Percentiles rank a stretch among this genome's conserved stretches.
These are phyloP conservation scores for Drosophila tani DNA, from an alignment of 1,140 invertebrate genomes.

Conservation along the genomic window DNA sequence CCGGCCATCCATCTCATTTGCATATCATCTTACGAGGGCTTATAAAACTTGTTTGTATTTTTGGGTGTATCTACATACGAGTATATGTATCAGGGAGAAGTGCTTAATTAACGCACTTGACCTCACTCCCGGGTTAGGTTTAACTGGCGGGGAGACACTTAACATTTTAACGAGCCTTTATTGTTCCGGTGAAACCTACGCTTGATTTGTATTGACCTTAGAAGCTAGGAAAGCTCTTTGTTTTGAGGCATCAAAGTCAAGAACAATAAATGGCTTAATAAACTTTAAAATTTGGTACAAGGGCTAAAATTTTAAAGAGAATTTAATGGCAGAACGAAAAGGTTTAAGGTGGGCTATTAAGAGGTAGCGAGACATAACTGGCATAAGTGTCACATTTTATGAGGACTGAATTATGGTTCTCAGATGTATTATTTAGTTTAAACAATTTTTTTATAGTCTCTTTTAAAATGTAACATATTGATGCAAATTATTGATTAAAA, in stretches of 20 bases:
- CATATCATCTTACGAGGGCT: conserved; percentile 38
- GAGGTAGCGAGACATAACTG: too few relatives aligned
- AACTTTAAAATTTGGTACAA: background rate
- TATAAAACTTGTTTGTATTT: conserved; percentile 5
- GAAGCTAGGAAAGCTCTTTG: background rate
- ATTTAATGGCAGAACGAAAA: background rate
- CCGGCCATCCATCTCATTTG: conserved; percentile 43
- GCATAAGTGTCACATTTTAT: too few relatives aligned
- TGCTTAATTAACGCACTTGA: conserved; percentile 16
- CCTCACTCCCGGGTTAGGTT: background rate
- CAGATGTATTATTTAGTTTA: too few relatives aligned
- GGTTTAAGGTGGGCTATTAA: background rate
- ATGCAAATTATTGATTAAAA: too few relatives aligned
- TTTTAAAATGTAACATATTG: too few relatives aligned
- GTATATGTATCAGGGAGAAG: background rate
- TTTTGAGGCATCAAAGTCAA: background rate
- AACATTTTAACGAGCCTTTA: conserved; percentile 38
- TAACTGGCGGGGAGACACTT: conserved; percentile 23
- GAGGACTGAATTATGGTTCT: too few relatives aligned
- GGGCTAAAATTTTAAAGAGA: background rate
- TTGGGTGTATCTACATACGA: background rate
- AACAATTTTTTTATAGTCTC: too few relatives aligned
- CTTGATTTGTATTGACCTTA: background rate
- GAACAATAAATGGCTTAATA: background rate
- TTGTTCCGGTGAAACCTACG: conserved; percentile 1